Conservation (phyloP, 1,140 invertebrate genomes). For the Heliothis virescens region DNA sequence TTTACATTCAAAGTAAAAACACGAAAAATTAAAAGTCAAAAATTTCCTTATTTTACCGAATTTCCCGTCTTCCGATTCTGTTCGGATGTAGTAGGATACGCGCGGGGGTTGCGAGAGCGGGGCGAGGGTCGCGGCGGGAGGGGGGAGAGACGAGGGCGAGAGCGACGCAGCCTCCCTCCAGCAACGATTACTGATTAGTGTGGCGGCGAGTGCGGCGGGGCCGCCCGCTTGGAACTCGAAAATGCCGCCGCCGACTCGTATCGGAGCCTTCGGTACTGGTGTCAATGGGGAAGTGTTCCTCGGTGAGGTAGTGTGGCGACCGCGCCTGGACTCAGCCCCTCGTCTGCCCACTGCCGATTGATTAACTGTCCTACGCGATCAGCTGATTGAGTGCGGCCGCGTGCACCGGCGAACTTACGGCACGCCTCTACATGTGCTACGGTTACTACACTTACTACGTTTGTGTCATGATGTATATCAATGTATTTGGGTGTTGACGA, state of each 20-base stretch:
- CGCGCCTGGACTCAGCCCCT: slow-evolving; percentile 33
- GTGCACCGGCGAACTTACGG: slow-evolving; percentile 49
- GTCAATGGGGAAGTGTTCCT: slow-evolving; percentile 58
- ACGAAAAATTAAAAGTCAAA: slow-evolving; percentile 33
- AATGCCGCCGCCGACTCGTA: slow-evolving; percentile 71
- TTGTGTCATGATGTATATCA: slow-evolving; percentile 71
- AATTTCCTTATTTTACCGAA: slow-evolving; percentile 56
- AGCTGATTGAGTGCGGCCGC: slow-evolving; percentile 71
- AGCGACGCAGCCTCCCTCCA: slow-evolving; percentile 82
- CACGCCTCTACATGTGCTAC: slow-evolving; percentile 72
- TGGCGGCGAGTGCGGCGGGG: slow-evolving; percentile 79
- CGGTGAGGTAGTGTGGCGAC: slow-evolving; percentile 32
- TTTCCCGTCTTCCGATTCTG: slow-evolving; percentile 59
- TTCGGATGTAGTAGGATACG: slow-evolving; percentile 62
- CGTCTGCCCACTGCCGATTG: slow-evolving; percentile 56
- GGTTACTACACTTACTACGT: slow-evolving; percentile 69
- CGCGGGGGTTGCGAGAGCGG: slow-evolving; percentile 54
- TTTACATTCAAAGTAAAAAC: slow-evolving; percentile 26
- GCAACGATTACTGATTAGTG: slow-evolving; percentile 85
- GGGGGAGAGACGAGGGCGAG: slow-evolving; percentile 60
- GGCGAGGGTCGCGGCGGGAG: slow-evolving; percentile 39
- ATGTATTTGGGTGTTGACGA: slow-evolving; percentile 73
- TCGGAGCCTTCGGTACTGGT: slow-evolving; percentile 50
- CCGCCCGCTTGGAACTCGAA: slow-evolving; percentile 70
- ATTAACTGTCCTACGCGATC: slow-evolving; percentile 64